Evolutionary conservation across 2,113 vertebrate genomes (phyloP).

Genomic region (Numenius arquata): DNA sequence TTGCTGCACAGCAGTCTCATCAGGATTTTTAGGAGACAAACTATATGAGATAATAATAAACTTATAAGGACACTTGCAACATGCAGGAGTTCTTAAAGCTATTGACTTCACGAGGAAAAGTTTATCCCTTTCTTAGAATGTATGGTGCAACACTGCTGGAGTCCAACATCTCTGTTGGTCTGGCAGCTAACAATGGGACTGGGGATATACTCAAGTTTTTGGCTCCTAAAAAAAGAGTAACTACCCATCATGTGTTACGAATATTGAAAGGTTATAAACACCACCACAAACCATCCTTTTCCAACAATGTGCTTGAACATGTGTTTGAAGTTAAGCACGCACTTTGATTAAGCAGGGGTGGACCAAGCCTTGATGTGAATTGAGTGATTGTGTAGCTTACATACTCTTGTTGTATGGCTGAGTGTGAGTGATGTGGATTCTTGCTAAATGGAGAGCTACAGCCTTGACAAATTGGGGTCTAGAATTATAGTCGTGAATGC

Average conservation of each 20-base stretch:
- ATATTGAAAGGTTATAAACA: slow-evolving; percentile 46
- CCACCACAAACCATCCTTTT: not conserved
- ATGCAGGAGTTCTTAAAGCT: not conserved
- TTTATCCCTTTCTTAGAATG: not conserved
- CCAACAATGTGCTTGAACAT: slow-evolving; percentile 13
- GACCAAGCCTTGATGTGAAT: not conserved
- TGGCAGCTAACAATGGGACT: not conserved
- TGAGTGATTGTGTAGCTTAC: not conserved
- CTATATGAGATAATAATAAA: slow-evolving; percentile 30
- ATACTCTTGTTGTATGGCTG: not conserved
- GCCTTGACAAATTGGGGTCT: not conserved
- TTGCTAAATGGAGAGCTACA: not conserved
- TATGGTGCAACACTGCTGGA: slow-evolving; percentile 20
- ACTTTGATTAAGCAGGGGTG: slow-evolving; percentile 2
- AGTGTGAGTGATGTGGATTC: not conserved
- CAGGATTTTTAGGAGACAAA: not conserved
- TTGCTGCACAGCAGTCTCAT: not conserved
- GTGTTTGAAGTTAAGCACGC: slow-evolving; percentile 43
- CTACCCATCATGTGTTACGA: slow-evolving; percentile 33
- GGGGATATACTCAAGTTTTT: slow-evolving; percentile 3
- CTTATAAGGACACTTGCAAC: slow-evolving; percentile 1
- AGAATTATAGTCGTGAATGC: not conserved
- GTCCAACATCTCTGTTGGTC: not conserved
- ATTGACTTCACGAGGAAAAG: not conserved
- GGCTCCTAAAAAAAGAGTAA: slow-evolving; percentile 3